Conservation (phyloP, 1,140 invertebrate genomes). For the Phocides pigmalion region DNA sequence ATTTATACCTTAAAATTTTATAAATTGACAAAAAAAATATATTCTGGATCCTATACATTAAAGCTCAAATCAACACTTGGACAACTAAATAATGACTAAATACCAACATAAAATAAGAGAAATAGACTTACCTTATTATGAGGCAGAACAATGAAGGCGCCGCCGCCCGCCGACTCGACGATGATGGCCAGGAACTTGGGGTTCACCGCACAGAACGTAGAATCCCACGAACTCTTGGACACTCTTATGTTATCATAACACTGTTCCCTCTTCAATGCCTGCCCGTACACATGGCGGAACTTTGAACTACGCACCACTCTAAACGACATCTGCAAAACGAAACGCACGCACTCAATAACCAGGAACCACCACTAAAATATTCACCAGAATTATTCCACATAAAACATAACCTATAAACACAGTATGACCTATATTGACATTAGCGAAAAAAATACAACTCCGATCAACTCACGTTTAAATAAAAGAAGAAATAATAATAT, state of each 20-base stretch:
- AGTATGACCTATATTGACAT: slow-evolving; percentile 80
- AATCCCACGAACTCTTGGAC: slow-evolving; percentile 99
- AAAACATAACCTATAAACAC: slow-evolving; percentile 78
- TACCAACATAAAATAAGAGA: background rate
- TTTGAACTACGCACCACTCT: slow-evolving; percentile 98
- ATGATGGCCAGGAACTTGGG: slow-evolving; percentile 99
- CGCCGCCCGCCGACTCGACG: slow-evolving; percentile 98
- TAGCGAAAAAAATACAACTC: slow-evolving; percentile 45
- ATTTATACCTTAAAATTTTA: too few species aligned
- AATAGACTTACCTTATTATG: slow-evolving; percentile 93
- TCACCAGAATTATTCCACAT: slow-evolving; percentile 62
- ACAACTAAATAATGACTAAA: too few species aligned
- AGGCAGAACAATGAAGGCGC: slow-evolving; percentile 98
- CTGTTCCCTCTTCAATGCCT: slow-evolving; percentile 97
- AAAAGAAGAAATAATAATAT: slow-evolving; percentile 67
- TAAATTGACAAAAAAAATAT: too few species aligned
- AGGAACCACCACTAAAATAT: slow-evolving; percentile 58
- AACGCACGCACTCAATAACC: slow-evolving; percentile 62
- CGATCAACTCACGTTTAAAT: slow-evolving; percentile 75
- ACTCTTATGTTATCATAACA: slow-evolving; percentile 99
- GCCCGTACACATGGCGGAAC: slow-evolving; percentile 99
- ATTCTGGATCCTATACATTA: too few species aligned
- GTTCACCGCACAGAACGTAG: slow-evolving; percentile 99
- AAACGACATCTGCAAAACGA: slow-evolving; percentile 92
- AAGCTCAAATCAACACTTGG: too few species aligned